Percentiles rank a stretch among this genome's conserved stretches.
Evolutionary conservation across 1,140 invertebrate genomes (phyloP).

Genomic region (Mactra quadrangularis): DNA sequence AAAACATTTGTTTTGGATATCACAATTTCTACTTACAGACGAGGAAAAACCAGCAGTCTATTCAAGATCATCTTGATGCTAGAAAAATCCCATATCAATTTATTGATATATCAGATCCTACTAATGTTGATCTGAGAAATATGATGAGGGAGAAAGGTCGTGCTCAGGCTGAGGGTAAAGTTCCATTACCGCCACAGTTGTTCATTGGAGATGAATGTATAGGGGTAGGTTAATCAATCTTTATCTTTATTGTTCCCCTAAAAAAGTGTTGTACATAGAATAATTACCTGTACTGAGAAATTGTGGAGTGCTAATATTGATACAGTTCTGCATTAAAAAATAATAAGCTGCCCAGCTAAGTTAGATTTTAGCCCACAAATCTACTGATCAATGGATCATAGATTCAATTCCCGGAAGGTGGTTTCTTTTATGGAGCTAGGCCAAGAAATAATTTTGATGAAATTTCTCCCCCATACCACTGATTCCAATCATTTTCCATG

Average conservation of each 20-base stretch:
- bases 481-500: too few relatives aligned
- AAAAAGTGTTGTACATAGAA: neutral
- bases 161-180: slow-evolving; percentile 86
- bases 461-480: too few relatives aligned
- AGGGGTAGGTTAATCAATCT: slow-evolving; percentile 88
- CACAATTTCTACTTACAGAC: slow-evolving; percentile 89
- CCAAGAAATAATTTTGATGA: too few relatives aligned
- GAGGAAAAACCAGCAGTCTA: slow-evolving; percentile 96
- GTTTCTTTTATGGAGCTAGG: too few relatives aligned
- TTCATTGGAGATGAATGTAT: slow-evolving; percentile 97
- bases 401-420: too few relatives aligned
- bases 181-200: slow-evolving; percentile 95
- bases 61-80: slow-evolving; percentile 95
- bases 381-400: too few relatives aligned
- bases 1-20: too few relatives aligned
- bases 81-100: slow-evolving; percentile 94
- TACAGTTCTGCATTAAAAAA: too few relatives aligned
- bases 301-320: too few relatives aligned
- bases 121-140: slow-evolving; percentile 93
- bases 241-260: neutral
- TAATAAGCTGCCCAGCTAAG: too few relatives aligned
- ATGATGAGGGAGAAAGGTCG: slow-evolving; percentile 96
- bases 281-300: too few relatives aligned
- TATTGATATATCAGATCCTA: slow-evolving; percentile 96
- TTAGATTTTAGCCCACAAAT: too few relatives aligned